phyloP scores from a whole-genome alignment of 2,113 vertebrate genomes.

The Andinoacara biseriatus region DNA sequence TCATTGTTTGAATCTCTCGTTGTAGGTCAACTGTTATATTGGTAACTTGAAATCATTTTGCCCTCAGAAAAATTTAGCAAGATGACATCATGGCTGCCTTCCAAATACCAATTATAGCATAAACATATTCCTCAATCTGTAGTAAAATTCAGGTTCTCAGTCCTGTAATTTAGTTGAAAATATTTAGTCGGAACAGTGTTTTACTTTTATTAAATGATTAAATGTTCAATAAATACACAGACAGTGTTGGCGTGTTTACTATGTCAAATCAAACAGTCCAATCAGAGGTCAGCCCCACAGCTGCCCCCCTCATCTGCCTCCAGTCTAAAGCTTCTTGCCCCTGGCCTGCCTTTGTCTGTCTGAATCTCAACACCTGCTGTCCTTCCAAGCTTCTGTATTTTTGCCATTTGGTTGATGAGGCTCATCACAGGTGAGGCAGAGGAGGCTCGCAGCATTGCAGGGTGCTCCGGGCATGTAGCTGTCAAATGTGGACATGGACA shows the following conservation, averaged over 20 bases:
- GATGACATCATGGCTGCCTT: not conserved
- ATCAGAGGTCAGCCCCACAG: not conserved
- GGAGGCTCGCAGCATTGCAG: slow-evolving; percentile 20
- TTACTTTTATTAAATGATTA: not conserved
- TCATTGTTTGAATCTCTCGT: not conserved
- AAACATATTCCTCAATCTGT: not conserved
- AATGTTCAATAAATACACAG: not conserved
- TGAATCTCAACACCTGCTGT: not conserved
- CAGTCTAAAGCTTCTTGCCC: not conserved
- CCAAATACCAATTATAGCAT: not conserved
- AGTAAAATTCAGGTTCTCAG: not conserved
- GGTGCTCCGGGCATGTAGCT: not conserved
- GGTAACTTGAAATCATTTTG: not conserved
- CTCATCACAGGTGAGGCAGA: not conserved
- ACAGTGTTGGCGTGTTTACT: not conserved
- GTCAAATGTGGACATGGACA: slow-evolving; percentile 41
- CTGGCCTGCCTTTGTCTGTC: not conserved
- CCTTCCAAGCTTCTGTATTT: slow-evolving; percentile 7
- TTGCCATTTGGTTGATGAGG: slow-evolving; percentile 6
- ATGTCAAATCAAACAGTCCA: not conserved
- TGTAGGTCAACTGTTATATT: not conserved
- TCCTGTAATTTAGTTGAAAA: not conserved
- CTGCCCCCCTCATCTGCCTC: not conserved
- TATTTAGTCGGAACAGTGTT: not conserved
- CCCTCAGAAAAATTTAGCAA: not conserved